Conservation (phyloP, 2,113 vertebrate genomes). For the Diadophis punctatus region DNA sequence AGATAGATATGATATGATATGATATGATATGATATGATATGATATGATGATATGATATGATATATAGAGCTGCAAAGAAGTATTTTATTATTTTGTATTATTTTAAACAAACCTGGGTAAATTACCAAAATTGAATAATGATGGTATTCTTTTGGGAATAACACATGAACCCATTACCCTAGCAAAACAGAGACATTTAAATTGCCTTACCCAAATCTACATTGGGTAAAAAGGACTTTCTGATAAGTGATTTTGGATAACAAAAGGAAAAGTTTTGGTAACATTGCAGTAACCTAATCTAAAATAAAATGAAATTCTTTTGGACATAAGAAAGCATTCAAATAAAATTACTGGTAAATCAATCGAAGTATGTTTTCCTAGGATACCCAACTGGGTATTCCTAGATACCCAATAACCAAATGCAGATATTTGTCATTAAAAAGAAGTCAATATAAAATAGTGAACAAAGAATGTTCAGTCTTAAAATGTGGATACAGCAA, state of each 20-base stretch:
- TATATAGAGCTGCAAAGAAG: not conserved
- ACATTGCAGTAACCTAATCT: not conserved
- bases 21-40: not conserved
- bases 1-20: too few relatives aligned
- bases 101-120: not conserved
- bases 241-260: too few relatives aligned
- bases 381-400: not conserved
- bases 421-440: not conserved
- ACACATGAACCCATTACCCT: too few relatives aligned
- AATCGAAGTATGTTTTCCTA: not conserved
- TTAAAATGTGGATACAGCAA: conserved; percentile 19
- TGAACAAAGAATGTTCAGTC: not conserved
- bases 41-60: too few relatives aligned
- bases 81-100: not conserved
- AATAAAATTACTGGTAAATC: not conserved
- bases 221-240: too few relatives aligned
- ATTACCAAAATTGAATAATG: too few relatives aligned
- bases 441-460: not conserved
- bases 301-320: not conserved
- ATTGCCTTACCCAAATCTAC: too few relatives aligned
- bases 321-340: conserved; percentile 12
- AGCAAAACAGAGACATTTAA: too few relatives aligned
- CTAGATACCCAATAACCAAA: not conserved
- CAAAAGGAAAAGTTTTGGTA: too few relatives aligned
- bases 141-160: too few relatives aligned